Conservation (phyloP, 2,113 vertebrate species). For the Pongo abelii region DNA sequence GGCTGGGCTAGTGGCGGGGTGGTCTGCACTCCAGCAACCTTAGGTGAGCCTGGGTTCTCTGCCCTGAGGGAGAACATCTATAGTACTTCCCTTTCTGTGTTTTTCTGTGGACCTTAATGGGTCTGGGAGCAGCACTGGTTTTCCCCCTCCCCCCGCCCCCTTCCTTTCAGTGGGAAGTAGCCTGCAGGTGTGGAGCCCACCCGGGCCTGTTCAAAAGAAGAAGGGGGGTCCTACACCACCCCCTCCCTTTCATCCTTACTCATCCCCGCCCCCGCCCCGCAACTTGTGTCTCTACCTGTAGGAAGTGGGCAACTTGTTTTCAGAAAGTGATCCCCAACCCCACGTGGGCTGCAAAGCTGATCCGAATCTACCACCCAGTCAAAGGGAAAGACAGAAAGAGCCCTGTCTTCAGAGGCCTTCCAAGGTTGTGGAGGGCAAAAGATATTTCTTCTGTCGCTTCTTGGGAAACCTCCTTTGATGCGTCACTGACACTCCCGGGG, state of each 20-base stretch:
- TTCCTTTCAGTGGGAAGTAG: neutral
- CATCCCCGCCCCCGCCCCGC: neutral
- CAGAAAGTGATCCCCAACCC: constrained; percentile 71
- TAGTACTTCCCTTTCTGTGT: neutral
- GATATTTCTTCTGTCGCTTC: constrained; percentile 48
- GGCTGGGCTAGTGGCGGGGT: no score
- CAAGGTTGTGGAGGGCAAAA: neutral
- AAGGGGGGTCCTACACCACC: neutral
- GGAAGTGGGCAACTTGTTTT: constrained; percentile 77
- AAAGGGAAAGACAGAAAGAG: constrained; percentile 73
- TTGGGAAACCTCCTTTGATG: constrained; percentile 69
- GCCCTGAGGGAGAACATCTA: neutral
- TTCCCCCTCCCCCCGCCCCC: neutral
- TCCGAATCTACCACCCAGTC: constrained; percentile 66
- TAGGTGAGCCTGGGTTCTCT: neutral
- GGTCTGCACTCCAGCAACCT: no score
- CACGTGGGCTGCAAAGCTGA: neutral
- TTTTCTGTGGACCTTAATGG: neutral
- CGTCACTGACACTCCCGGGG: neutral
- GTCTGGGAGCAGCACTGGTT: neutral
- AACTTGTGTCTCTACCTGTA: neutral
- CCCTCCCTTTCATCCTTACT: constrained; percentile 38
- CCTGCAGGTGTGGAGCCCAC: constrained; percentile 30
- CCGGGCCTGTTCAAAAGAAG: neutral
- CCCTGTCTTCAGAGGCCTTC: neutral